Evolutionary conservation across 2,113 vertebrate genomes (phyloP).

Genomic region (Phasianus colchicus): DNA sequence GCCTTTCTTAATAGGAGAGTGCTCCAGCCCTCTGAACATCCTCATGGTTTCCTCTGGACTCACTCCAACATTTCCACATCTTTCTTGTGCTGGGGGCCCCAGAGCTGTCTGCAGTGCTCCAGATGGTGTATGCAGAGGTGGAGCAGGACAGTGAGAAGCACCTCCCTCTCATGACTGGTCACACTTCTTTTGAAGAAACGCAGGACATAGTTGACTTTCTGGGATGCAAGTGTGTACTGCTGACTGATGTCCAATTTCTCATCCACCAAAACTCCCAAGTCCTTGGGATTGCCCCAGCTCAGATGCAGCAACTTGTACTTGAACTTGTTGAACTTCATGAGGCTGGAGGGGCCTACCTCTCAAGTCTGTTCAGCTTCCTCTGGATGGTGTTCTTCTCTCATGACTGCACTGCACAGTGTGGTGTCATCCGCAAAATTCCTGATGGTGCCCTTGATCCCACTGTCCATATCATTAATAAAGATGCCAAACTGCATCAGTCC

Average conservation of each 20-base stretch:
- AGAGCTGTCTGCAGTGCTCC: not conserved
- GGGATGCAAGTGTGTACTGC: not conserved
- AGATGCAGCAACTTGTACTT: not conserved
- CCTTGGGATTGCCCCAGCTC: not conserved
- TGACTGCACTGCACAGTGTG: not conserved
- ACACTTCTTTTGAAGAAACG: not conserved
- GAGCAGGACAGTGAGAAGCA: not conserved
- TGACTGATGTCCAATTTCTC: not conserved
- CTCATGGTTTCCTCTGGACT: not conserved
- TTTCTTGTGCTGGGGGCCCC: not conserved
- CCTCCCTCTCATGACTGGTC: not conserved
- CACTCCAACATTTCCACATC: not conserved
- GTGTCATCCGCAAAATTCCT: not conserved
- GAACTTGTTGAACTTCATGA: not conserved
- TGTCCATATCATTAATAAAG: not conserved
- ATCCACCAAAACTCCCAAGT: not conserved
- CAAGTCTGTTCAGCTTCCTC: not conserved
- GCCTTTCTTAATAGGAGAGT: not conserved
- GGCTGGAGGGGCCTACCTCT: not conserved
- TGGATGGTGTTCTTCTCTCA: not conserved
- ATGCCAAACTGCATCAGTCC: not conserved
- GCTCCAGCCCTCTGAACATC: not conserved
- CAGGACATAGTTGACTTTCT: not conserved
- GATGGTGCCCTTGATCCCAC: not conserved
- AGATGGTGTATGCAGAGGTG: not conserved